Evolutionary conservation across 1,140 invertebrate genomes (phyloP).

Genomic region (Pteromalus puparum): DNA sequence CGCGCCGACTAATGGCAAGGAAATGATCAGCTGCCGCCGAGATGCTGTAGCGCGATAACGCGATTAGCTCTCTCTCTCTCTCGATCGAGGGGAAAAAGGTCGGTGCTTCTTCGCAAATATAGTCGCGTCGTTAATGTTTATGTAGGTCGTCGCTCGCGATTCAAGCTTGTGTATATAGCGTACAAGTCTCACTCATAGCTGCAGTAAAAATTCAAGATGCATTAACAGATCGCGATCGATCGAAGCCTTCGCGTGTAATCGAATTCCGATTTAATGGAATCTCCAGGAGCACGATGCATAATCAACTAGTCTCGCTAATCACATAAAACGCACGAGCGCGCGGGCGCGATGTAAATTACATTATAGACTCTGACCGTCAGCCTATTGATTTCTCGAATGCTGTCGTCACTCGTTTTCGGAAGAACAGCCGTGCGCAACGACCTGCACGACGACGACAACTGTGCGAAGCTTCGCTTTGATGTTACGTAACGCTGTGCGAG

Average conservation of each 20-base stretch:
- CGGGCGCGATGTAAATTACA: background rate
- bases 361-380: constrained; percentile 16
- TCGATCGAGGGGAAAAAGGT: background rate
- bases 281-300: background rate
- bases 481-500: constrained; percentile 21
- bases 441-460: background rate
- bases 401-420: background rate
- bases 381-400: background rate
- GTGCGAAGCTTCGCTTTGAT: background rate
- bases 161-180: background rate
- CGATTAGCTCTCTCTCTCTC: background rate
- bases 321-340: background rate
- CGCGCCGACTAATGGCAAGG: background rate
- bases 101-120: background rate
- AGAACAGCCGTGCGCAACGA: too few species aligned
- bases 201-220: background rate
- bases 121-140: background rate
- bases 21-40: background rate
- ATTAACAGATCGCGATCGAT: background rate
- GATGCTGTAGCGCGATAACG: background rate
- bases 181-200: too few species aligned
- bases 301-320: background rate
- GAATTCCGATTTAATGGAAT: constrained; percentile 37
- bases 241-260: background rate
- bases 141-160: background rate